A percentile compares a stretch with the other conserved stretches of the same genome.
Evolutionary conservation across 2,113 vertebrate genomes (phyloP).

Genomic region (Agapornis roseicollis): DNA sequence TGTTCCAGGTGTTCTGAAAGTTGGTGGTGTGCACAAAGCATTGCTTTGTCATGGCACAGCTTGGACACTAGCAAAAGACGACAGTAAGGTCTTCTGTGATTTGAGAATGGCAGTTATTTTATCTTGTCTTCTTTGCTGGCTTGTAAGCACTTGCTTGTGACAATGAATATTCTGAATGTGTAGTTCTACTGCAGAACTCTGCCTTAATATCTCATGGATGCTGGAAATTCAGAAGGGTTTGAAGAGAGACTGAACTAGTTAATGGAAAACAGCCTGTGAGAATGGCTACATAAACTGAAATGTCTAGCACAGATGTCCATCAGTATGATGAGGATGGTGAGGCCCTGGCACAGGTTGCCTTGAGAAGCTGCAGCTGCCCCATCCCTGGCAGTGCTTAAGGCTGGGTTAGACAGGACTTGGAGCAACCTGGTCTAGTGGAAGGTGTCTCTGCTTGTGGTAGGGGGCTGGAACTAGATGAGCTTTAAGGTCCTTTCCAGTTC

Average conservation of each 20-base stretch:
- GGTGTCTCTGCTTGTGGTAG: neutral
- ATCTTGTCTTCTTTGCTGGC: neutral
- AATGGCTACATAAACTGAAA: neutral
- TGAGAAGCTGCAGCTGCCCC: neutral
- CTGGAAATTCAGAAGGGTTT: neutral
- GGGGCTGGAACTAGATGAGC: neutral
- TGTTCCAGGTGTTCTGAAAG: neutral
- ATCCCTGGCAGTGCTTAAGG: neutral
- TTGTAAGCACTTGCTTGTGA: neutral
- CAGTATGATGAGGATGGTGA: neutral
- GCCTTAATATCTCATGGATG: rapidly evolving
- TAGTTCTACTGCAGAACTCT: neutral
- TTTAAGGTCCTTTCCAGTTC: neutral
- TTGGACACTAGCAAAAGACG: neutral
- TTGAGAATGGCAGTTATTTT: neutral
- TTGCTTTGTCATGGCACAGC: neutral
- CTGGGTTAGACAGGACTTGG: neutral
- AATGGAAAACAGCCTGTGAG: neutral
- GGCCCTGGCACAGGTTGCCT: neutral
- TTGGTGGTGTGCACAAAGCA: neutral
- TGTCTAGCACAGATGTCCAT: neutral
- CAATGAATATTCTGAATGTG: rapidly evolving
- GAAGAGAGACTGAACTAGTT: neutral
- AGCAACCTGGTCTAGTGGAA: neutral
- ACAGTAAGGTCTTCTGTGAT: neutral